phyloP scores from a whole-genome alignment of 1,140 invertebrate genomes.

The Leguminivora glycinivorella region DNA sequence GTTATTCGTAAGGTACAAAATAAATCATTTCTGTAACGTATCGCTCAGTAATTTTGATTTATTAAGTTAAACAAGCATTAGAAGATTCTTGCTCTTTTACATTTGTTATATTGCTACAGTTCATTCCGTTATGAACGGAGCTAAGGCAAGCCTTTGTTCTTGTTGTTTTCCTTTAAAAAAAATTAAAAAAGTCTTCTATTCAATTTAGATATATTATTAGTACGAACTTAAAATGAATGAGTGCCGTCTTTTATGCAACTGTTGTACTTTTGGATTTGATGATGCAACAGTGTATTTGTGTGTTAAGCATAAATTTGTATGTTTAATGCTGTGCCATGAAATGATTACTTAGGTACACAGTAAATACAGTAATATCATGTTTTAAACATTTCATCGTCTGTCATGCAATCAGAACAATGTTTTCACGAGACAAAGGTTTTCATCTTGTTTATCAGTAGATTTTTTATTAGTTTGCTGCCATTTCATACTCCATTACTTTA shows the following conservation, averaged over 20 bases:
- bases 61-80: constrained; percentile 32
- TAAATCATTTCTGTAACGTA: constrained; percentile 54
- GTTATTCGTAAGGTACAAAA: constrained; percentile 77
- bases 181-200: constrained; percentile 36
- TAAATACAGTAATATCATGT: constrained; percentile 24
- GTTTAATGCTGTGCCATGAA: background rate
- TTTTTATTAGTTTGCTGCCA: constrained; percentile 6
- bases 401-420: background rate
- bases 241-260: background rate
- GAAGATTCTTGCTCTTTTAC: constrained; percentile 33
- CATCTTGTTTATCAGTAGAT: background rate
- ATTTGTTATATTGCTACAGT: constrained; percentile 30
- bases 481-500: background rate
- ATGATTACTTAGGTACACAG: background rate
- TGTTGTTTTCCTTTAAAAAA: constrained; percentile 37
- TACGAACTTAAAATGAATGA: background rate
- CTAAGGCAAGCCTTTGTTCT: constrained; percentile 59
- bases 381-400: background rate
- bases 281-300: constrained; percentile 2
- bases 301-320: constrained; percentile 7
- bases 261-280: background rate
- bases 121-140: background rate
- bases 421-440: background rate
- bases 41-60: constrained; percentile 40
- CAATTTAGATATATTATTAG: constrained; percentile 31